Evolutionary conservation across 2,888 invertebrate genomes (phyloP).

Genomic region (Phasia obesa): DNA sequence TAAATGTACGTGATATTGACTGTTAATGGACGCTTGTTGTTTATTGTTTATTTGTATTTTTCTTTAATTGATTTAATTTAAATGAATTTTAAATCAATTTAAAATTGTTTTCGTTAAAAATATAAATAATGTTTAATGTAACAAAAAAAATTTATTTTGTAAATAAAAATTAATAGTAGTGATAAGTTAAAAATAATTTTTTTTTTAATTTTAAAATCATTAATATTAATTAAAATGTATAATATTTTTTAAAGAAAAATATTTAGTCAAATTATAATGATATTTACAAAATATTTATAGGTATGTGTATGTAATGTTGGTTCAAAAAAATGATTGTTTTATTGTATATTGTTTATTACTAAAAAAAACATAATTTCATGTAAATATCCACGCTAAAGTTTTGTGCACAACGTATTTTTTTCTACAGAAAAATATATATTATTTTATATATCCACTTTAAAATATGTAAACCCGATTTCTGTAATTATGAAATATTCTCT

Average conservation of each 20-base stretch:
- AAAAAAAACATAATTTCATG: too few species aligned
- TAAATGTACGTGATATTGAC: conserved; percentile 64
- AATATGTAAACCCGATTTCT: too few species aligned
- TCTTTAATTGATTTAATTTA: neutral
- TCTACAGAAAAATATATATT: too few species aligned
- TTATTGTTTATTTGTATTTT: conserved; percentile 60
- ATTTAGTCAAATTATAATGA: neutral
- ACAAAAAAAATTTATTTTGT: neutral
- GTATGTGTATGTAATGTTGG: conserved; percentile 18
- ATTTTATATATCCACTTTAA: too few species aligned
- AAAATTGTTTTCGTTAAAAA: neutral
- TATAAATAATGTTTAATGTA: neutral
- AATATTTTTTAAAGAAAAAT: neutral
- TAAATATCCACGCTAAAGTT: too few species aligned
- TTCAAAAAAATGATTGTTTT: neutral
- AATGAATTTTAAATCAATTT: neutral
- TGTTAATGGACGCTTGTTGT: conserved; percentile 69
- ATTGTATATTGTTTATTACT: too few species aligned
- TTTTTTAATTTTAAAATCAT: neutral
- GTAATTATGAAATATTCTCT: too few species aligned
- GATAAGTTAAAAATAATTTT: neutral
- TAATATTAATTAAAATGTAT: neutral
- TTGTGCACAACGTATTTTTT: too few species aligned
- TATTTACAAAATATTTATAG: conserved; percentile 52
- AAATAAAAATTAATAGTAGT: neutral